phyloP scores from a whole-genome alignment of 2,888 invertebrate genomes.

The Drosophila mimetica region DNA sequence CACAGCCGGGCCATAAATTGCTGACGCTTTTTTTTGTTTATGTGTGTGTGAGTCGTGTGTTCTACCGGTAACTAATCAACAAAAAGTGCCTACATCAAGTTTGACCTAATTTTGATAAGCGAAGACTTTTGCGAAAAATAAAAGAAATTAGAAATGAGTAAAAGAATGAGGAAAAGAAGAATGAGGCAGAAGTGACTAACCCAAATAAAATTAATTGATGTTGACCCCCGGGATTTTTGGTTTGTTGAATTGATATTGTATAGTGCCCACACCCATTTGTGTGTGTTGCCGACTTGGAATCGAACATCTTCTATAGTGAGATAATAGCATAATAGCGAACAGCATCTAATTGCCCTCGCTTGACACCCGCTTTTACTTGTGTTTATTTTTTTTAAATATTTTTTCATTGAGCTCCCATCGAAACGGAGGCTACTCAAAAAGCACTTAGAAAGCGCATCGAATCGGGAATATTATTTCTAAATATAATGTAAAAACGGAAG shows the following conservation, averaged over 20 bases:
- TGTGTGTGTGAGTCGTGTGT: neutral
- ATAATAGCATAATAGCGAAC: constrained; percentile 1
- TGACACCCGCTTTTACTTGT: neutral
- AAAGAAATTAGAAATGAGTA: constrained; percentile 3
- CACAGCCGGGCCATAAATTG: constrained; percentile 22
- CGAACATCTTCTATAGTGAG: neutral
- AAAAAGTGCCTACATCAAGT: constrained; percentile 52
- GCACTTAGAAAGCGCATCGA: neutral
- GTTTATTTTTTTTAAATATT: neutral
- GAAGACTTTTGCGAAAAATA: constrained; percentile 45
- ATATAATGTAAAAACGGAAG: constrained; percentile 7
- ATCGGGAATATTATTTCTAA: neutral
- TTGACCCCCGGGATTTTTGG: constrained; percentile 3
- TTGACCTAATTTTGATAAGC: constrained; percentile 65
- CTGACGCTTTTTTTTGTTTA: constrained; percentile 11
- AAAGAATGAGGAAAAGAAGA: constrained; percentile 11
- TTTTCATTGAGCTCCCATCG: neutral
- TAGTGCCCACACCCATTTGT: neutral
- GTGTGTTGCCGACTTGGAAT: neutral
- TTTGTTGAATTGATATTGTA: neutral
- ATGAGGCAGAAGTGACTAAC: constrained; percentile 33
- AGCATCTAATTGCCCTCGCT: neutral
- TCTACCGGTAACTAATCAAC: constrained; percentile 49
- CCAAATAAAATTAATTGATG: constrained; percentile 56
- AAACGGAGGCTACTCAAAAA: neutral